Percentiles rank a stretch among this genome's conserved stretches.
Evolutionary conservation across 2,888 invertebrate genomes (phyloP).

Genomic region (Eristalis arbustorum): DNA sequence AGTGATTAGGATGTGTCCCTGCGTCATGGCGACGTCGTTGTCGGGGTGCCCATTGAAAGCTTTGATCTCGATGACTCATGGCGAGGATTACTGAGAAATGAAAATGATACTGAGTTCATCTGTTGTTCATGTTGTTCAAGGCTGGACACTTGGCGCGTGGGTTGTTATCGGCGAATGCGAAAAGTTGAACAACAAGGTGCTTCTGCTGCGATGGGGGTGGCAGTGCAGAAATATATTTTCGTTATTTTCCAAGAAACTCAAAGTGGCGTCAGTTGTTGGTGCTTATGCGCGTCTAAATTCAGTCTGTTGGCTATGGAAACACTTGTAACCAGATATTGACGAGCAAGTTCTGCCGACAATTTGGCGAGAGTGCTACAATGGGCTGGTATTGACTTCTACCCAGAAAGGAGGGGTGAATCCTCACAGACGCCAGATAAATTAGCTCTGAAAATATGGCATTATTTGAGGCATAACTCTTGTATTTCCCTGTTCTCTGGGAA

Average conservation of each 20-base stretch:
- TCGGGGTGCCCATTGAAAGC: background rate
- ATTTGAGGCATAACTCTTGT: no score
- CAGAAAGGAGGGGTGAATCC: no score
- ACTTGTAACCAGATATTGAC: no score
- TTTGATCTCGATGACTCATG: background rate
- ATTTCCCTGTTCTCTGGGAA: no score
- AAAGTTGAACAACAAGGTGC: background rate
- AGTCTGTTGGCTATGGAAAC: no score
- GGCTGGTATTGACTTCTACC: no score
- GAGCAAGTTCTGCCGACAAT: no score
- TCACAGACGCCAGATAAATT: no score
- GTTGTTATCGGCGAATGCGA: background rate
- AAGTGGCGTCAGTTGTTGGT: background rate
- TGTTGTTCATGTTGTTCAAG: background rate
- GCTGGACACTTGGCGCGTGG: background rate
- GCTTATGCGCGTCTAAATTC: no score
- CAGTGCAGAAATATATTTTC: background rate
- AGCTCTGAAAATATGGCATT: no score
- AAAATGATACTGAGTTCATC: background rate
- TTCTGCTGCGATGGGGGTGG: no score
- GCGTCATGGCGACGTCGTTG: background rate
- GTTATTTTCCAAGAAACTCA: background rate
- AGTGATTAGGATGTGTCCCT: background rate
- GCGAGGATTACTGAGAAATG: background rate
- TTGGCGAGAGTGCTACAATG: no score